Base-by-base conservation (phyloP, 1,140 invertebrate genomes). In the Holotrichia oblita region DNA sequence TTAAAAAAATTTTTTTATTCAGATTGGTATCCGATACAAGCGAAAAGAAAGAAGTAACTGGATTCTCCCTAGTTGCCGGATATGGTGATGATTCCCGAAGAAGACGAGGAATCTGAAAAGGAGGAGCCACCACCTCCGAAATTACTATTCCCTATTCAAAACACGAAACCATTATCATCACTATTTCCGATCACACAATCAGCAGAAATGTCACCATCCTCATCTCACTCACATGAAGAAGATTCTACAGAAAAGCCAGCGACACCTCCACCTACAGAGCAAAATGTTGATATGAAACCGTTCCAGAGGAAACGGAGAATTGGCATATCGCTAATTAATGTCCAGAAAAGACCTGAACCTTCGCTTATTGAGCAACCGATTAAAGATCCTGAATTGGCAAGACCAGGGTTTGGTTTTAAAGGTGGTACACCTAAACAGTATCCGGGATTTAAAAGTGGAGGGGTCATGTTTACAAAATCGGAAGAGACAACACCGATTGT, bases 71-170 rank as follows among this genome's bases (percentile, higher is more conserved):
- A 40, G 88, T 91, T n/a, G 89, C 90, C 40, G 89, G 89, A 69
- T 90, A 91, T 74, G 89, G 89, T 6, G 89, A 89, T n/a, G n/a
- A n/a, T 4, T 90, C 91, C n/a, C 14, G n/a, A n/a, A n/a, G n/a
- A n/a, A n/a, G 84, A 83, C 40, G 87, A 90, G 7, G 88, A 89
- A 74, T 78, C 73, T 14, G 79, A 83, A 74, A 78, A 22, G 20
- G 17, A 64, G 61, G 17, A 64, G 61, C n/a, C n/a, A n/a, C n/a
- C n/a, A n/a, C n/a, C n/a, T n/a, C n/a, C n/a, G n/a, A n/a, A n/a
- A n/a, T n/a, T n/a, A n/a, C n/a, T n/a, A n/a, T n/a, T n/a, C n/a
- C n/a, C n/a, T n/a, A n/a, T n/a, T n/a, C n/a, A n/a, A 48, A 22
- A 14, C 77, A 55, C 79, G 61, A 78, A 74, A 75, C 79, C n/a